Evolutionary conservation across 2,888 invertebrate species (phyloP), one percentile per base, ranked within the genome.

Genomic region (Tigriopus californicus): DNA sequence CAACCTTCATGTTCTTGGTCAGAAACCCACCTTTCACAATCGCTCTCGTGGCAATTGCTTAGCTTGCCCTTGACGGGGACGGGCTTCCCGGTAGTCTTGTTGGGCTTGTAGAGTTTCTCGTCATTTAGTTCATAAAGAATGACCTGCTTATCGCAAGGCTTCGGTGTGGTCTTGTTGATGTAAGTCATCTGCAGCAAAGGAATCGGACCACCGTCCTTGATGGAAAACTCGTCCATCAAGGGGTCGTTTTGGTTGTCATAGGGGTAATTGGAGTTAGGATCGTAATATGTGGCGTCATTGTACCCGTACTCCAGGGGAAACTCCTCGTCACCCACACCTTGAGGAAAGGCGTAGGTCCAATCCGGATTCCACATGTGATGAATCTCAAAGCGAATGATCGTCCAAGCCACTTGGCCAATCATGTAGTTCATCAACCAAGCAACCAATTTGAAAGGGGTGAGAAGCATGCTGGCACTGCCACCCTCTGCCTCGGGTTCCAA

Each of bases 51-150:
- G 69, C 87, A 89, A 70, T 87, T 89, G 44, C 86, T 88, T 49
- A 87, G 75, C 72, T 87, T 88, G 60, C 87, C 89, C 73, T 88
- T 89, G 2, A 87, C 75, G 33, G 87, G 88, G 72, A 85, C 87
- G 64, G 82, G 85, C 66, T 82, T 77, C 5, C 81, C 81, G 65
- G 80, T 81, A 56, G 6, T 54, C 13, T 61, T 60, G 25, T 61
- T 61, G 4, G 60, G 15, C 41, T 62, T 61, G 24, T 61, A 53
- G 3, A 64, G 61, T 33, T 61, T 62, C 15, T 61, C 24, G n/a
- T 58, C 62, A 25, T 63, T 63, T 58, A 64, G 55, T 62, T 60
- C 67, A 68, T 81, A 87, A 2, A 87, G 72, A 41, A 77, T 78
- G 61, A 81, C 79, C 69, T 85, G 80, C 69, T 85, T 78, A 70